Conservation (phyloP, 2,888 invertebrate genomes). For the Philereme transversata region DNA sequence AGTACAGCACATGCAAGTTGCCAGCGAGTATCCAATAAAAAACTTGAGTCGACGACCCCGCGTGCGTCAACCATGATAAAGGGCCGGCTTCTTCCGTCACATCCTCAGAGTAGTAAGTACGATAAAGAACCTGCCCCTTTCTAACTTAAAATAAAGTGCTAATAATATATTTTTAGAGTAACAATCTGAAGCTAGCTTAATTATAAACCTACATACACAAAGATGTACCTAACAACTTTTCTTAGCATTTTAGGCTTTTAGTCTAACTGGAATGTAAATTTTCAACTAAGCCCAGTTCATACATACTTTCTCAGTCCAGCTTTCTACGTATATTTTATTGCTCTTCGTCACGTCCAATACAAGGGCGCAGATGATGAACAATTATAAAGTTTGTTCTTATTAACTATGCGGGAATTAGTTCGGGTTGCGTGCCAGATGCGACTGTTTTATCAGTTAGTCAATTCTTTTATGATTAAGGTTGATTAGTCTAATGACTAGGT, state of each 20-base stretch:
- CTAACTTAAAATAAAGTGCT: no score
- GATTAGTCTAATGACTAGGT: neutral
- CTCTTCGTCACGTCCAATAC: conserved; percentile 58
- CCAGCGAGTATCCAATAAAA: conserved; percentile 67
- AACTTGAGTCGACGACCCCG: conserved; percentile 75
- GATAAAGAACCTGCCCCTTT: no score
- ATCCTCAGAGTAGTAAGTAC: conserved; percentile 11
- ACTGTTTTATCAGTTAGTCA: conserved; percentile 24
- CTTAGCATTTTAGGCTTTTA: no score
- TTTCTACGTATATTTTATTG: conserved; percentile 1
- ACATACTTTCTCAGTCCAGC: no score
- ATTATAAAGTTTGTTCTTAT: conserved; percentile 80
- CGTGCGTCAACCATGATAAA: conserved; percentile 76
- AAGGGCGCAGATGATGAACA: conserved; percentile 78
- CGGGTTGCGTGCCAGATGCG: conserved; percentile 72
- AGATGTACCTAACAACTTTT: no score
- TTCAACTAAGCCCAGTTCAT: no score
- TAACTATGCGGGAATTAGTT: conserved; percentile 77
- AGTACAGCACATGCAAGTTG: conserved; percentile 56
- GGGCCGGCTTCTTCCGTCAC: conserved; percentile 62
- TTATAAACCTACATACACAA: no score
- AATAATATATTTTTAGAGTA: no score
- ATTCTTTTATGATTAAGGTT: conserved; percentile 20
- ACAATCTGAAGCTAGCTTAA: no score
- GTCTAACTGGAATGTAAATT: no score